Base-by-base conservation (phyloP, 2,797 vertebrate species). In the Phyllotis vaccarum region DNA sequence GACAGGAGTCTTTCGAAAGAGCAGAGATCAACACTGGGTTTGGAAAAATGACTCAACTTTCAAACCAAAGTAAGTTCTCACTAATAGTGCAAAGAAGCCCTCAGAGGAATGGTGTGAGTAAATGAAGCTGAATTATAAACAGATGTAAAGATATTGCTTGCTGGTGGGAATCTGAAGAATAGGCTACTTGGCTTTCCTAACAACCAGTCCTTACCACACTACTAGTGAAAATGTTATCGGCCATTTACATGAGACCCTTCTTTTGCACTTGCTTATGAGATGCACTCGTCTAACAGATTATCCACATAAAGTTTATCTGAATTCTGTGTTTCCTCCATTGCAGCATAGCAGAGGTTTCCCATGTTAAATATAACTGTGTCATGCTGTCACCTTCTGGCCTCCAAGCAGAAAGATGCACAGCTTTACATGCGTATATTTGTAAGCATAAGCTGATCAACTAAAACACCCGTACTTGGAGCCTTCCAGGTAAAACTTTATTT, bases 381-480 rank as follows among this genome's bases (percentile, higher is more conserved):
- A 0, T 43, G 4, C 12, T 94, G 5, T 0, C 0, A 0, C 0
- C 0, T 1, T 0, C 0, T 34, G 64, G 8, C 1, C 2, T 76
- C 24, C 7, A 0, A 0, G 1, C 95, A 85, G 43, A 78, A 0
- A 12, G 0, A 3, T 97, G 97, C 58, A 8, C 0, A 58, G 0
- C 0, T 66, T 0, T 2, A 24, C 11, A 68, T 1, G 0, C 0
- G 3, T 96, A 90, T 31, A 16, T 0, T 8, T 97, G 95, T 31
- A 95, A 96, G n/a, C 40, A 17, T 54, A 34, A 85, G 6, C 5
- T 92, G 56, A 3, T 9, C 19, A 27, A n/a, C 64, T 87, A 75
- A 95, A 62, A 29, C 10, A 66, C 2, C 3, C 40, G 29, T 66
- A 6, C 68, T 54, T 66, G 62, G n/a, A 72, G 16, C 24, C 11